A percentile compares a stretch with the other conserved stretches of the same genome.
phyloP scores from a whole-genome alignment of 2,113 vertebrate species.

The Nothobranchius kuhntae region DNA sequence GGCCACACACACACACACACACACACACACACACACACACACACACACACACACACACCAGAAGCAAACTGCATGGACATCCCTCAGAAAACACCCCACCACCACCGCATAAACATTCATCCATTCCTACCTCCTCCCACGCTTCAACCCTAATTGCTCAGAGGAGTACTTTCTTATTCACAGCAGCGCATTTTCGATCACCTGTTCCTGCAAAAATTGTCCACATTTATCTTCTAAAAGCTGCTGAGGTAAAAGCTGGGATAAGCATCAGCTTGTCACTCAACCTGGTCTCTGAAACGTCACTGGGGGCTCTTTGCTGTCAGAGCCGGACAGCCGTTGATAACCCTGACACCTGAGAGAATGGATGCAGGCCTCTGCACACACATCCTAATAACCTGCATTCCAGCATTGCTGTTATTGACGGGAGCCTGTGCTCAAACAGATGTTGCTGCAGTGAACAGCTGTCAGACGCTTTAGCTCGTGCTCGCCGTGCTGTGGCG shows the following conservation, averaged over 20 bases:
- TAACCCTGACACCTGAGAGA: constrained; percentile 34
- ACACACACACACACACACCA: constrained; percentile 18
- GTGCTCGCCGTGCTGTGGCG: constrained; percentile 5
- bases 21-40: not conserved
- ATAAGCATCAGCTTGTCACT: constrained; percentile 46
- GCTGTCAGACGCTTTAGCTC: constrained; percentile 25
- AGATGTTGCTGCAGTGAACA: constrained; percentile 23
- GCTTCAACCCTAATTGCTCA: constrained; percentile 60
- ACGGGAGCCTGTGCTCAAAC: constrained; percentile 8
- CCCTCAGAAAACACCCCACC: constrained; percentile 29
- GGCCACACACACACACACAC: not conserved
- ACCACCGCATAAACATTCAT: constrained; percentile 31
- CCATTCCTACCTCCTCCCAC: constrained; percentile 34
- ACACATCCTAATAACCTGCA: constrained; percentile 37
- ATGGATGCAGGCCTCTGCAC: constrained; percentile 17
- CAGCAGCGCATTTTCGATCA: constrained; percentile 47
- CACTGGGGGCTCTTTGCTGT: constrained; percentile 41
- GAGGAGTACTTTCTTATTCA: constrained; percentile 33
- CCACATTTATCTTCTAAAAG: constrained; percentile 41
- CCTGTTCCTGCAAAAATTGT: constrained; percentile 39
- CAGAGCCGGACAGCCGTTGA: constrained; percentile 41
- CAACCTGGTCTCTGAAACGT: constrained; percentile 22
- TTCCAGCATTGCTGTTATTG: constrained; percentile 16
- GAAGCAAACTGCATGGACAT: constrained; percentile 33
- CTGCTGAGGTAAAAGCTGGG: constrained; percentile 43